Percentiles rank a stretch among this genome's conserved stretches.
Conservation (phyloP, 2,888 invertebrate genomes). For the Andrena minutula region DNA sequence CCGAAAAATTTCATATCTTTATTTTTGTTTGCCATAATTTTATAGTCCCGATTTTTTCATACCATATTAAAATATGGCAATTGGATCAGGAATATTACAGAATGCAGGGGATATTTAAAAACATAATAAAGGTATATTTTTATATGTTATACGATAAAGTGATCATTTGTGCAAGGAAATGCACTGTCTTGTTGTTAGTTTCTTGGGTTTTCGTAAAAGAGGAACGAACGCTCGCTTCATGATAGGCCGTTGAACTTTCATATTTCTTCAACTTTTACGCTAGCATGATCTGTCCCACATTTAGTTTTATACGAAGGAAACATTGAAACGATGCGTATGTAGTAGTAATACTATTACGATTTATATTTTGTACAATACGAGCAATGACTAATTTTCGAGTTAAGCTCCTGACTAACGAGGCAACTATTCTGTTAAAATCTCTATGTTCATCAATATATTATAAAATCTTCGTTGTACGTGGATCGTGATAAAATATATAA, state of each 20-base stretch:
- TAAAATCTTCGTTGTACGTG: background rate
- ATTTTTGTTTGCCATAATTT: constrained; percentile 10
- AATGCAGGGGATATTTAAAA: constrained; percentile 24
- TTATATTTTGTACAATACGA: constrained; percentile 1
- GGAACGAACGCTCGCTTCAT: background rate
- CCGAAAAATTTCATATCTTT: background rate
- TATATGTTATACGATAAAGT: constrained; percentile 48
- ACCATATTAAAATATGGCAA: constrained; percentile 17
- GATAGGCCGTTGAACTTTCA: constrained; percentile 1
- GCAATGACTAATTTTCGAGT: background rate
- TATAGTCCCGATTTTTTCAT: constrained; percentile 11
- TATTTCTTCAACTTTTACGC: background rate
- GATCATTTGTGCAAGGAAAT: background rate
- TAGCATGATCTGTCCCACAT: background rate
- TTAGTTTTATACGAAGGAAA: background rate
- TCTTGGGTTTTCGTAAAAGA: constrained; percentile 4
- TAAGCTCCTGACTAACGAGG: background rate
- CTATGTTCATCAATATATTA: background rate
- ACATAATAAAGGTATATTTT: constrained; percentile 55
- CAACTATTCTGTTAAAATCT: background rate
- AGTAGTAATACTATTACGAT: background rate
- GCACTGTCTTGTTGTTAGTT: background rate
- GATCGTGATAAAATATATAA: background rate
- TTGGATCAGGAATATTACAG: constrained; percentile 46
- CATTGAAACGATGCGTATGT: constrained; percentile 4